Evolutionary conservation across 2,797 vertebrate species (phyloP).

Genomic region (Danio kyathit): DNA sequence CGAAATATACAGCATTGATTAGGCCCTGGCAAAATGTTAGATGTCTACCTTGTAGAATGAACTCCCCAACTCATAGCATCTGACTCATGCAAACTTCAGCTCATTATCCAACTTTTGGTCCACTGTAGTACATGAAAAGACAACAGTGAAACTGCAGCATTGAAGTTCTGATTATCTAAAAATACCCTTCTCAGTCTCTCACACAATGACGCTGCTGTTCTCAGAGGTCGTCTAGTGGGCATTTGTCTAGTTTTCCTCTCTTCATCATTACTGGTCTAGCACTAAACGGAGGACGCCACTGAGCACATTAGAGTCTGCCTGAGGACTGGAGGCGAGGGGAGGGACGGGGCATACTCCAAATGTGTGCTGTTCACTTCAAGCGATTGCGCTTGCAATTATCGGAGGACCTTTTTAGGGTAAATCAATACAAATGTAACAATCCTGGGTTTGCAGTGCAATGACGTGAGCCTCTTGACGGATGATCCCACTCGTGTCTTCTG

Average conservation of each 20-base stretch:
- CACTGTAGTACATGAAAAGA: constrained; percentile 30
- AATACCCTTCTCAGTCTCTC: constrained; percentile 27
- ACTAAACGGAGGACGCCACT: constrained; percentile 45
- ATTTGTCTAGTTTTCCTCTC: constrained; percentile 20
- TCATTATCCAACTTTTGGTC: constrained; percentile 45
- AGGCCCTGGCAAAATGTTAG: constrained; percentile 31
- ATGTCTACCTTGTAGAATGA: constrained; percentile 26
- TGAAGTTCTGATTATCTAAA: constrained; percentile 46
- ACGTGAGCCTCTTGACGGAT: constrained; percentile 59
- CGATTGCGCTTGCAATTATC: constrained; percentile 74
- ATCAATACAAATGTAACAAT: constrained; percentile 71
- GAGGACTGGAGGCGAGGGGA: constrained; percentile 27
- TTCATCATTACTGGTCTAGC: constrained; percentile 43
- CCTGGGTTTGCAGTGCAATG: constrained; percentile 57
- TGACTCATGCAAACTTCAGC: constrained; percentile 30
- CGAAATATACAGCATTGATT: constrained; percentile 35
- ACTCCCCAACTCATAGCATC: constrained; percentile 38
- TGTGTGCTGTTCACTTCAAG: constrained; percentile 71
- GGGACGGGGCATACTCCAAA: constrained; percentile 62
- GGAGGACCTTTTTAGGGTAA: constrained; percentile 67
- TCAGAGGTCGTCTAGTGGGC: constrained; percentile 14
- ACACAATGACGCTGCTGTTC: constrained; percentile 19
- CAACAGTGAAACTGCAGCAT: constrained; percentile 19
- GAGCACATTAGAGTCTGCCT: constrained; percentile 41
- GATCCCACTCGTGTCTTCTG: constrained; percentile 58